Base-by-base conservation (phyloP, 2,113 vertebrate genomes). In the Mustela lutreola region DNA sequence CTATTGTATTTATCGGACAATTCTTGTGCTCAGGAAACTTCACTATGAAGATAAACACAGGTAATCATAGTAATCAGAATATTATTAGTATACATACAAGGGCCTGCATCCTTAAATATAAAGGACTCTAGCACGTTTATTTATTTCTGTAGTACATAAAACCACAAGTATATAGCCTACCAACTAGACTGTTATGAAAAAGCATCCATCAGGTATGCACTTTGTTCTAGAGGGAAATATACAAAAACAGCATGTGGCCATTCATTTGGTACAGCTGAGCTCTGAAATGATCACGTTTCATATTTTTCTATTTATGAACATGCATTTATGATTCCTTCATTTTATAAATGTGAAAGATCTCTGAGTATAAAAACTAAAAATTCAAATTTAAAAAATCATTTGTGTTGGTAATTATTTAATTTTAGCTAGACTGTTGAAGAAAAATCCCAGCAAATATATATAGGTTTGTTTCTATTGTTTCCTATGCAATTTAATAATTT, bases 341-440 rank as follows among this genome's bases (percentile, higher is more conserved):
- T 62, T 83, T n/a, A 36, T 48, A 94, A 86, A 70, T 42, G 3
- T 75, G 24, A 90, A 79, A 67, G 75, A 7, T 22, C 45, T 87
- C 62, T 24, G 28, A 84, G 21, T 33, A 48, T 79, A 83, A 95
- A 89, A 85, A 53, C 7, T 39, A 60, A 76, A 90, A 88, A 67
- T 18, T 79, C 79, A 58, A 62, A 90, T 50, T 76, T 76, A 1
- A 18, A 58, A 58, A 82, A 73, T 71, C 4, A 36, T 56, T 70
- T 93, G 42, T 65, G n/a, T 96, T 70, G 22, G 81, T 24, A 86
- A 36, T 67, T 83, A 73, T 65, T 65, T 90, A 82, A 80, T 82
- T 90, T 97, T 89, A 56, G 28, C 3, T 88, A 79, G n/a, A 86
- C 56, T 11, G 31, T 33, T 78, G 53, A 92, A 95, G 80, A 53